phyloP scores from a whole-genome alignment of 1,140 invertebrate genomes.

The Heliconius nattereri region DNA sequence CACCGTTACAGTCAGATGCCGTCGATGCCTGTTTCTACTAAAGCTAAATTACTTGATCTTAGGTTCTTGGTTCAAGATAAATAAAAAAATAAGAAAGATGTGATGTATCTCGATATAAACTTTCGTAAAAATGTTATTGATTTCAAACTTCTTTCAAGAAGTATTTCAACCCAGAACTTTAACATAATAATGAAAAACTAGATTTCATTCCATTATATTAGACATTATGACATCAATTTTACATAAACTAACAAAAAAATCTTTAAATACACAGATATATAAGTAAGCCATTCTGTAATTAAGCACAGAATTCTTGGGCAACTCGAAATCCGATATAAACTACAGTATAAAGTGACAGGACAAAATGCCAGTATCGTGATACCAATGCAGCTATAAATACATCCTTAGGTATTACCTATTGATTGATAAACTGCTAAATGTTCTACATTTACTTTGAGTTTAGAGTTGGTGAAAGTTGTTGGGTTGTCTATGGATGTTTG shows the following conservation, averaged over 20 bases:
- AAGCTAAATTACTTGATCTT: no score
- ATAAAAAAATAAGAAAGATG: no score
- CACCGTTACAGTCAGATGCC: no score
- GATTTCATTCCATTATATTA: no score
- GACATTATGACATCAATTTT: neutral
- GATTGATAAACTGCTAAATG: neutral
- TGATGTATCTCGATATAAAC: no score
- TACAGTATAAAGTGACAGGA: neutral
- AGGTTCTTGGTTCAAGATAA: no score
- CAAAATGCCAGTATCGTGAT: constrained; percentile 6
- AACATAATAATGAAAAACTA: no score
- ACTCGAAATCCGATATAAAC: neutral
- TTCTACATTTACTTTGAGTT: neutral
- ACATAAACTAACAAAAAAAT: neutral
- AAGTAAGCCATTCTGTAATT: neutral
- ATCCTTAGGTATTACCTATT: neutral
- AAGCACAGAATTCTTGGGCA: neutral
- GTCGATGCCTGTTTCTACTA: no score
- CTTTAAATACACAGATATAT: neutral
- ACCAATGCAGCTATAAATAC: neutral
- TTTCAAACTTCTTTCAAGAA: no score
- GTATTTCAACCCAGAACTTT: no score
- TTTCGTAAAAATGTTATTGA: no score
- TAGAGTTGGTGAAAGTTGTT: neutral
- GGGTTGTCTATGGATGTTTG: no score